Evolutionary conservation across 2,113 vertebrate species (phyloP), one percentile per base, ranked within the genome.

Genomic region (Pedionomus torquatus): DNA sequence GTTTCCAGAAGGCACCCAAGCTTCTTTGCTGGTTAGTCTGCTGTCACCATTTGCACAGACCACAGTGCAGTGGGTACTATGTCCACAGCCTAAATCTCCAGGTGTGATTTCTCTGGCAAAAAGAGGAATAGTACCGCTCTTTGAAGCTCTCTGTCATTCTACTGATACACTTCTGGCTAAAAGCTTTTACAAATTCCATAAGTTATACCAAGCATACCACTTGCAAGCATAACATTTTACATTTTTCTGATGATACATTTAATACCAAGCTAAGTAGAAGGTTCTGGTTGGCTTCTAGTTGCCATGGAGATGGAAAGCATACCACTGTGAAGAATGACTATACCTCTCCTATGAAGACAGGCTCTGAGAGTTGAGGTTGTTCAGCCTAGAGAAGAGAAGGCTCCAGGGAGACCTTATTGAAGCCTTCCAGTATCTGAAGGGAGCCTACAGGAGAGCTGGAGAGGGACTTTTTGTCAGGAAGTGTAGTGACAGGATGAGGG

Each of bases 211-310:
- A 65, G n/a, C 23, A 48, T 15, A 60, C 26, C 76, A 84, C 48
- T 1, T 78, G 80, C 70, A 83, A 85, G 51, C 18, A 18, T 21
- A 90, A 81, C 24, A 35, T 87, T 88, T 78, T 76, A 69, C 72
- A 82, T 48, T 51, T 87, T 82, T 52, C 28, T 75, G 65, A 72
- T 41, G 65, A 83, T 14, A 31, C 12, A 48, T 54, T 41, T 89
- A 85, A 86, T 28, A 63, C 48, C 51, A 87, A 94, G 85, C 82
- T 68, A 43, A 92, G 49, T 3, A 91, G 41, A 85, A 93, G 69
- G 84, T 58, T 90, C 78, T 94, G 64, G 55, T 68, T 90, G 72
- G 83, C 43, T 51, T 90, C 72, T 51, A 68, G 90, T 92, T 92
- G 71, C 85, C 90, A 86, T 48, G 75, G 93, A 88, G 54, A 82